Percentiles rank a stretch among this genome's conserved stretches.
Evolutionary conservation across 1,140 invertebrate genomes (phyloP).

Genomic region (Drosophila takahashii): DNA sequence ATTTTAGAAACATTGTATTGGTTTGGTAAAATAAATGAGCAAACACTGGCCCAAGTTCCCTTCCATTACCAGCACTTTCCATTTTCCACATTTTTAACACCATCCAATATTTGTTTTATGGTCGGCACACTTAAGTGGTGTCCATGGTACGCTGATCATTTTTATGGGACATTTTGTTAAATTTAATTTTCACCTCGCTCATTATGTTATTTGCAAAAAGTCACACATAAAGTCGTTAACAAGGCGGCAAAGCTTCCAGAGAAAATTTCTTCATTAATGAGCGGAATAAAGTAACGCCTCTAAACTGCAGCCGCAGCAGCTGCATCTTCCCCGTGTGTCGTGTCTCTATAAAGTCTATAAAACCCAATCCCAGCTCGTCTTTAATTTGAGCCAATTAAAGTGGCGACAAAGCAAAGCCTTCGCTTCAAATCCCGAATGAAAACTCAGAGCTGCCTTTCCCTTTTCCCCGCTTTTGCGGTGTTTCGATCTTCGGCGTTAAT

Average conservation of each 20-base stretch:
- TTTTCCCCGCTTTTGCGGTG: constrained; percentile 32
- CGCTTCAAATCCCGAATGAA: constrained; percentile 13
- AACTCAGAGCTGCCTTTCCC: constrained; percentile 54
- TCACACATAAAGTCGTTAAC: constrained; percentile 51
- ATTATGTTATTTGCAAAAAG: constrained; percentile 24
- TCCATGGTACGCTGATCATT: constrained; percentile 27
- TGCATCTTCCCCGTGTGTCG: not conserved
- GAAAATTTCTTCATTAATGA: constrained; percentile 71
- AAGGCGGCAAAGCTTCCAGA: constrained; percentile 36
- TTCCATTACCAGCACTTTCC: constrained; percentile 17
- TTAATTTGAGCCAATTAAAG: constrained; percentile 63
- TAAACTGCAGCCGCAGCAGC: not conserved
- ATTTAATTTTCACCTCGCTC: constrained; percentile 53
- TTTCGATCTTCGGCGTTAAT: constrained; percentile 50
- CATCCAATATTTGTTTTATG: not conserved
- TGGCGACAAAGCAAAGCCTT: constrained; percentile 50
- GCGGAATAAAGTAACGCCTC: constrained; percentile 41
- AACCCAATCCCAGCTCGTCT: constrained; percentile 34
- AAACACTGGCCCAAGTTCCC: not conserved
- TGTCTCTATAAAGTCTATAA: not conserved
- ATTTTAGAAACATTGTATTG: no score
- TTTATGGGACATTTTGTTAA: constrained; percentile 64
- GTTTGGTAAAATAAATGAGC: not conserved
- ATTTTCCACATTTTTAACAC: constrained; percentile 7
- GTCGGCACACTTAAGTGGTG: not conserved